Evolutionary conservation across 2,888 invertebrate genomes (phyloP), one percentile per base, ranked within the genome.

Genomic region (Siphlonurus alternatus): DNA sequence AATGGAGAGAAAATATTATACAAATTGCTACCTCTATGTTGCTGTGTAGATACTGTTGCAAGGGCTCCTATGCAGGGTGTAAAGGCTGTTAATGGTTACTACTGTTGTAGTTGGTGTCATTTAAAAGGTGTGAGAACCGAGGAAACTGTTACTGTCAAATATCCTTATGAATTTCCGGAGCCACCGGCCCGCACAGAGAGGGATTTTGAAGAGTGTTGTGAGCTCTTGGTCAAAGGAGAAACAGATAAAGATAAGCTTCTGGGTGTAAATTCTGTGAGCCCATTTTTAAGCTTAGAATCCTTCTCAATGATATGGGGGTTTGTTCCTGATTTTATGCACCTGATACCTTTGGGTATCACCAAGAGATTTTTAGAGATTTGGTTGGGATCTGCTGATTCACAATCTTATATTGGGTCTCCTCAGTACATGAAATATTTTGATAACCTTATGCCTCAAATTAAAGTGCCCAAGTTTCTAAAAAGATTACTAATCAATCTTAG

Each of bases 261-360:
- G 18, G 60, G 23, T 23, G 18, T 60, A 1, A 10, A 23, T 15
- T 24, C 2, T 2, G 7, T 60, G 23, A 60, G 22, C 18, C 60
- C 23, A 23, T 15, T 60, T 3, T 2, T 60, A 23, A 60, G 24
- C 24, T n/a, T 60, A 18, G 3, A 2, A 23, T 60, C 60, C 22
- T 60, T 60, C 24, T 23, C 20, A 2, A 60, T 60, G 60, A 15
- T n/a, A 15, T 60, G 60, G 60, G 60, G 60, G 19, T 60, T 60
- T 23, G 23, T n/a, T 5, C 60, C 60, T 20, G 60, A 60, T 23
- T 60, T 23, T 20, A 23, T 60, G 23, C 60, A 60, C 5, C 24
- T 23, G 19, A 24, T 23, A 24, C 23, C 15, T 2, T 10, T 23
- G 19, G 60, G 60, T 1, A 1, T 23, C 1, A 24, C 24, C 1